Evolutionary conservation across 2,888 invertebrate species (phyloP), one percentile per base, ranked within the genome.

Genomic region (Aporophyla nigra): DNA sequence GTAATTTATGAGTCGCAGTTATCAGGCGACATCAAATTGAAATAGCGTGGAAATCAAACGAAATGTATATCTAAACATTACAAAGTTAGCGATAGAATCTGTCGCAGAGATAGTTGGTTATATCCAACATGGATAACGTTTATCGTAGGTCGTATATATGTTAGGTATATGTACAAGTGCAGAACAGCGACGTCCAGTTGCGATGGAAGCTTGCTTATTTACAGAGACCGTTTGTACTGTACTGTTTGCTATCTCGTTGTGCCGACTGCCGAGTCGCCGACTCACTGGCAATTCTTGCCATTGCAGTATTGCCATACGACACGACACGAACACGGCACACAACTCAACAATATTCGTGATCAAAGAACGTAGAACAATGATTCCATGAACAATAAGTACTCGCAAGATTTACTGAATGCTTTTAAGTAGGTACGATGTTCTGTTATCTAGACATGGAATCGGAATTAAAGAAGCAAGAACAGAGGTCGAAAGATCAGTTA

Each of bases 191-290:
- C 71, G 72, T 80, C 79, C 80, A 78, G 87, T 83, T 85, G 88
- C 90, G 90, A 90, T 89, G 88, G 91, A 90, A 91, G 89, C 90
- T 89, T 90, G 88, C 92, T 93, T 95, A 93, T 94, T 93, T 94
- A 92, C 93, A 86, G 88, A 93, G 91, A 90, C 83, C 89, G 94
- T 94, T 93, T 93, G 92, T 92, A 89, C 89, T 89, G 91, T 85
- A 78, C 90, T 95, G 92, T 95, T 95, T 95, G 90, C 93, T 88
- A 88, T 91, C 91, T 92, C 91, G 91, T 92, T 90, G 90, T 85
- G 76, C 80, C 74, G 84, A 85, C 86, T 86, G 87, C 88, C 83
- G 86, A 88, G 87, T 89, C 66, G 53, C 83, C 80, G 86, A 86
- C 83, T 84, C 81, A 72, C 86, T 87, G 86, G 86, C 87, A 89